Base-by-base conservation (phyloP, 2,797 vertebrate species). In the Chlorospingus flavigularis region DNA sequence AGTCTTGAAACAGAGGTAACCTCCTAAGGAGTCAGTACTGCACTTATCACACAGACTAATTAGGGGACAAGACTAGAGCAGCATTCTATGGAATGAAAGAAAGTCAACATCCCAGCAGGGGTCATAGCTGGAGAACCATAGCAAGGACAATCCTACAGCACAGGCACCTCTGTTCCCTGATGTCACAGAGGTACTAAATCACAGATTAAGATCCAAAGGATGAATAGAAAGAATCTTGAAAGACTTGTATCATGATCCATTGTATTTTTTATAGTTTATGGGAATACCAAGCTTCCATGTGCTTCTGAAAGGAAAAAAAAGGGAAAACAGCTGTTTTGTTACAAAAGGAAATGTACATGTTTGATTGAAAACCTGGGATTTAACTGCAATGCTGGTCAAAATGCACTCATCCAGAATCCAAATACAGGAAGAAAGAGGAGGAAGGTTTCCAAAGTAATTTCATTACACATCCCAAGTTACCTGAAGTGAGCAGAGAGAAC, bases 331-430 rank as follows among this genome's bases (percentile, higher is more conserved):
- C 31, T 70, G 33, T 39, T 75, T 54, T 55, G 18, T 62, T 86
- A 50, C 57, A 76, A 81, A 72, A 68, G 42, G 31, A 90, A 93
- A 95, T 10, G 18, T 40, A 12, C 45, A 33, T 13, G 15, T 62
- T 90, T 86, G 65, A 58, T 58, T 70, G 50, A 86, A 94, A 39
- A 83, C 25, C 37, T 37, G 48, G 45, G 75, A 92, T 68, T 85
- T 76, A 73, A 91, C 48, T 92, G 83, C 62, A 95, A 39, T 61
- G 40, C 60, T 90, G 63, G 87, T 91, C 65, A 86, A 92, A 94
- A 89, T 40, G 57, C 60, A 45, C n/a, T 86, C 45, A 82, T 26
- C 80, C 87, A 66, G 55, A 91, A 91, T 85, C 30, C 40, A 92
- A 92, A 81, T 5, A 75, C 11, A 55, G 55, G 43, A 90, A 95